Percentiles rank a stretch among this genome's conserved stretches.
Conservation (phyloP, 1,140 invertebrate genomes). For the Aphelinus atriplicis region DNA sequence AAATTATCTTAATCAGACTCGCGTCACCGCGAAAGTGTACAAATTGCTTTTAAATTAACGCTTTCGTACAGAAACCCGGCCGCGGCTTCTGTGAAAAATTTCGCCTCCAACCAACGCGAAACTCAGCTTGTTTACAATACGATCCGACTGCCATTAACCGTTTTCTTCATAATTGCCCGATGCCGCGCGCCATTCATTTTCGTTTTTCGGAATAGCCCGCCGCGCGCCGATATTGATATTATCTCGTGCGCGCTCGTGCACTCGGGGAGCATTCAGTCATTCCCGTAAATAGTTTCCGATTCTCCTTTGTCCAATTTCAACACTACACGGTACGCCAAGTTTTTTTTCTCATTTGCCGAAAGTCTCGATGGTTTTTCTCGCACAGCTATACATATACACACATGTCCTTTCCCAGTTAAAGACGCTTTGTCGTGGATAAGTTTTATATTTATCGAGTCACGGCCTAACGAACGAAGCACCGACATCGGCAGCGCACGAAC, state of each 20-base stretch:
- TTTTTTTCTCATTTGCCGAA: too few relatives aligned
- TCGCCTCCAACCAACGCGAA: neutral
- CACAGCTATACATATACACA: too few relatives aligned
- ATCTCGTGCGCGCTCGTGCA: neutral
- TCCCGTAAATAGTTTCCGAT: too few relatives aligned
- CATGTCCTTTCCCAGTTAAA: too few relatives aligned
- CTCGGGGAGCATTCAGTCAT: too few relatives aligned
- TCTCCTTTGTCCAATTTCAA: too few relatives aligned
- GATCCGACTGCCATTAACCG: constrained; percentile 17
- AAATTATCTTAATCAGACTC: constrained; percentile 33
- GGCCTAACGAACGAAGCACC: too few relatives aligned
- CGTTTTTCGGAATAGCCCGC: neutral
- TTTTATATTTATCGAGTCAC: too few relatives aligned
- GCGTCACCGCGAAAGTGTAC: constrained; percentile 23
- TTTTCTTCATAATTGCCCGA: constrained; percentile 23
- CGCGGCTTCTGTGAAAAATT: constrained; percentile 12
- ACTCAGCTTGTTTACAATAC: constrained; percentile 12
- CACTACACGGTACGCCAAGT: too few relatives aligned
- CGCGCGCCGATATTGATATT: constrained; percentile 1
- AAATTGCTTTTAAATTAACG: constrained; percentile 39
- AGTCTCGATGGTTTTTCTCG: too few relatives aligned
- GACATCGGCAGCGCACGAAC: too few relatives aligned
- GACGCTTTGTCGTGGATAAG: too few relatives aligned
- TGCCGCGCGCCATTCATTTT: constrained; percentile 7
- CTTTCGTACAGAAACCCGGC: neutral